Conservation (phyloP, 2,888 invertebrate genomes). For the Aphodius granarius region DNA sequence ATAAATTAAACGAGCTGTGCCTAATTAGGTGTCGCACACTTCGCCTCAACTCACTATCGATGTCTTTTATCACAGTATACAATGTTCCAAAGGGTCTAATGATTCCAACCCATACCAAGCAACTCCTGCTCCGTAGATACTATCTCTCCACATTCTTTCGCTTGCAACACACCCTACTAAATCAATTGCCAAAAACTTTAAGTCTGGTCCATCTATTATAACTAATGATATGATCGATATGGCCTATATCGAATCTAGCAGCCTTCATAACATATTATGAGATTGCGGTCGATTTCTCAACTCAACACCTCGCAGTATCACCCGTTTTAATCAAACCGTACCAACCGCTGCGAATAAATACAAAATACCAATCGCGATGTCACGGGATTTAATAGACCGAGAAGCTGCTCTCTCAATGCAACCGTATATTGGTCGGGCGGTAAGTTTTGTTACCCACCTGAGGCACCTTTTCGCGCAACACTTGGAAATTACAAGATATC, state of each 20-base stretch:
- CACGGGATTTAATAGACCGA: slow-evolving; percentile 7
- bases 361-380: slow-evolving; percentile 2
- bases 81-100: not conserved
- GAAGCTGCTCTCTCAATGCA: not conserved
- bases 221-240: not conserved
- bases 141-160: not conserved
- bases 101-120: not conserved
- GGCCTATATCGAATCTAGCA: not conserved
- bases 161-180: not conserved
- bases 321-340: not conserved
- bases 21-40: not conserved
- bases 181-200: not conserved
- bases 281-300: slow-evolving; percentile 4
- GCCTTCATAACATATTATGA: not conserved
- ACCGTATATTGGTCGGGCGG: not conserved
- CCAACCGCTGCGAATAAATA: not conserved
- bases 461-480: not conserved
- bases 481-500: not conserved
- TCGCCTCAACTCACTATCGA: not conserved
- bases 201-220: not conserved
- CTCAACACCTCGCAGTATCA: slow-evolving; percentile 6
- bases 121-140: not conserved
- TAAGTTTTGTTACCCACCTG: not conserved
- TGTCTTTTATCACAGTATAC: not conserved
- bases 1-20: not conserved